Evolutionary conservation across 2,797 vertebrate species (phyloP).

Genomic region (Poecilia gillii): DNA sequence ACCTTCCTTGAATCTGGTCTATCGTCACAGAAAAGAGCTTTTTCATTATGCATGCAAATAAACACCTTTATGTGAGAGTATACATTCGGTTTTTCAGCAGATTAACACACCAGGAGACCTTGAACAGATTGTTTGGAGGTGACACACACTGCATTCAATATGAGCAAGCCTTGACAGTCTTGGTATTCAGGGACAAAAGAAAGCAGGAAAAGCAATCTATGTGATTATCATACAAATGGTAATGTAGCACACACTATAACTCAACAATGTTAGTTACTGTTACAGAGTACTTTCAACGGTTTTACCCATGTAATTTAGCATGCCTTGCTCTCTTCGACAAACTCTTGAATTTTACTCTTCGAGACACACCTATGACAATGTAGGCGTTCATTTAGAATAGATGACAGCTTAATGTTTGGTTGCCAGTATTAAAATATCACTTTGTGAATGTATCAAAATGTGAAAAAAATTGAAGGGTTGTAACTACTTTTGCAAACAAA

Average conservation of each 20-base stretch:
- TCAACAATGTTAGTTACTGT: constrained; percentile 14
- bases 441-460: too few species aligned
- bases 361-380: neutral
- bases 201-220: constrained; percentile 48
- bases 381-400: constrained; percentile 1
- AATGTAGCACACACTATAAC: constrained; percentile 31
- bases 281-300: constrained; percentile 9
- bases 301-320: constrained; percentile 7
- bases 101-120: constrained; percentile 41
- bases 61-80: constrained; percentile 37
- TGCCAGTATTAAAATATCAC: constrained; percentile 8
- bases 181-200: constrained; percentile 53
- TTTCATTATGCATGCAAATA: constrained; percentile 25
- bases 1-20: neutral
- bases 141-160: constrained; percentile 40
- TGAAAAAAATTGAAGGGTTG: too few species aligned
- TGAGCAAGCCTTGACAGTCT: constrained; percentile 38
- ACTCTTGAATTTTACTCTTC: neutral
- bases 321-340: neutral
- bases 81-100: constrained; percentile 26
- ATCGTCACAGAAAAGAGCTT: constrained; percentile 1
- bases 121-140: constrained; percentile 29
- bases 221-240: constrained; percentile 66
- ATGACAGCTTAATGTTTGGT: constrained; percentile 23
- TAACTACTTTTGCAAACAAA: neutral